Percentiles rank a stretch among this genome's conserved stretches.
Evolutionary conservation across 1,140 invertebrate genomes (phyloP).

Genomic region (Heliconius hewitsoni): DNA sequence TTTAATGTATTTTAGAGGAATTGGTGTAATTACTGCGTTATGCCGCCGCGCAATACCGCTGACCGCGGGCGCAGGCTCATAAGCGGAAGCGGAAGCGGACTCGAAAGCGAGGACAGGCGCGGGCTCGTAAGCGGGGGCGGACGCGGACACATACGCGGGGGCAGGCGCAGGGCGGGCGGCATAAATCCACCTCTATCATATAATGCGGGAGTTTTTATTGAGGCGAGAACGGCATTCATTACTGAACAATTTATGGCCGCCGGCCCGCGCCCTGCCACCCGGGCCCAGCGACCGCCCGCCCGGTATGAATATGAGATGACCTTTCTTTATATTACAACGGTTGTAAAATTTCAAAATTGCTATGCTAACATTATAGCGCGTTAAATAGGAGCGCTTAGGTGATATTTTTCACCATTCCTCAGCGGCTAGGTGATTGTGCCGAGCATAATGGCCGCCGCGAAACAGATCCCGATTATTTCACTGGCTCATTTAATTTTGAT

Average conservation of each 20-base stretch:
- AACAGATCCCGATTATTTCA: conserved; percentile 12
- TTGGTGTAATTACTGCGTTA: conserved; percentile 33
- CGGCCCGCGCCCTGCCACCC: conserved; percentile 19
- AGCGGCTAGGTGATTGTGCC: conserved; percentile 10
- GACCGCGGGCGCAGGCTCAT: conserved; percentile 15
- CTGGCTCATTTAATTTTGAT: conserved; percentile 11
- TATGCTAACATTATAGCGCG: conserved; percentile 28
- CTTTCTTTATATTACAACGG: conserved; percentile 52
- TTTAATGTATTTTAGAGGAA: conserved; percentile 33
- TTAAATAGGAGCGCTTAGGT: conserved; percentile 28
- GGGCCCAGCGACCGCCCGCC: conserved; percentile 4
- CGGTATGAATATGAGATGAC: conserved; percentile 59
- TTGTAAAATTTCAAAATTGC: conserved; percentile 49
- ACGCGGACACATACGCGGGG: conserved; percentile 4
- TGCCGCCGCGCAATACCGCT: conserved; percentile 17
- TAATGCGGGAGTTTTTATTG: conserved; percentile 61
- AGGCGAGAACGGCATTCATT: conserved; percentile 64
- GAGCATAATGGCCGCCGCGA: conserved; percentile 3
- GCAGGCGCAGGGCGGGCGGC: conserved; percentile 16
- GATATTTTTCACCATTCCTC: conserved; percentile 29
- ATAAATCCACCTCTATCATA: conserved; percentile 56
- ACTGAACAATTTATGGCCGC: conserved; percentile 54
- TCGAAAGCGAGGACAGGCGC: not conserved
- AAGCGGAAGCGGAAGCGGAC: too few relatives aligned
- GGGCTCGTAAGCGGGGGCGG: not conserved